Percentiles rank a stretch among this genome's conserved stretches.
These are phyloP conservation scores for Arenicola marina DNA, from an alignment of 2,888 invertebrate species.

Conservation along the genomic window DNA sequence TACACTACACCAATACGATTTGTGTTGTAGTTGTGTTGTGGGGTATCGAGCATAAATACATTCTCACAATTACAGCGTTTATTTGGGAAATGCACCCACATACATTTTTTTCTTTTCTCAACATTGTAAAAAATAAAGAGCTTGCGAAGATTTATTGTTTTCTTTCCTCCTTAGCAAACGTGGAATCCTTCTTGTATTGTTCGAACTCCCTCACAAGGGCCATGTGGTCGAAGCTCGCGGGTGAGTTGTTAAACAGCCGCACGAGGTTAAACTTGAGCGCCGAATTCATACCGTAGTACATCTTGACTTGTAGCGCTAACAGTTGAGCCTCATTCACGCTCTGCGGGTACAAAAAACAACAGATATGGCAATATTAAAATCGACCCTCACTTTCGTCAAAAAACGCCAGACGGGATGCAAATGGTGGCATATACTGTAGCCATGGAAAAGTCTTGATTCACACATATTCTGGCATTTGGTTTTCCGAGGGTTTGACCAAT, in stretches of 20 bases:
- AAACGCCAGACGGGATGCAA: not conserved
- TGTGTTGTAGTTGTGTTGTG: too few relatives aligned
- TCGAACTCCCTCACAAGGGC: conserved; percentile 36
- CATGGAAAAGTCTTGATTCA: not conserved
- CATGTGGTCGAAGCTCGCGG: conserved; percentile 28
- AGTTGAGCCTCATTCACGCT: conserved; percentile 35
- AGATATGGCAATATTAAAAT: not conserved
- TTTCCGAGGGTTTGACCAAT: too few relatives aligned
- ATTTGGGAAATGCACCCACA: too few relatives aligned
- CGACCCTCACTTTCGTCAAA: not conserved
- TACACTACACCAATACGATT: too few relatives aligned
- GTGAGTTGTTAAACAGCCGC: conserved; percentile 34
- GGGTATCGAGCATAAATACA: too few relatives aligned
- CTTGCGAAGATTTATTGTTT: too few relatives aligned
- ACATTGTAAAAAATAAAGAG: too few relatives aligned
- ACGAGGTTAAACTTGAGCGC: conserved; percentile 37
- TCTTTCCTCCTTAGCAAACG: too few relatives aligned
- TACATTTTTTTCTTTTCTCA: too few relatives aligned
- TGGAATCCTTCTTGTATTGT: conserved; percentile 32
- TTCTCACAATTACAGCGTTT: too few relatives aligned
- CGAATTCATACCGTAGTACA: conserved; percentile 36
- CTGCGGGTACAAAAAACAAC: conserved; percentile 20
- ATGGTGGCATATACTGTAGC: not conserved
- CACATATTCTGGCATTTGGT: too few relatives aligned
- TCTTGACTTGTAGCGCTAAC: conserved; percentile 36